These are phyloP conservation scores for Myotis vivesi DNA, from an alignment of 2,797 vertebrate genomes.

Conservation along the genomic window DNA sequence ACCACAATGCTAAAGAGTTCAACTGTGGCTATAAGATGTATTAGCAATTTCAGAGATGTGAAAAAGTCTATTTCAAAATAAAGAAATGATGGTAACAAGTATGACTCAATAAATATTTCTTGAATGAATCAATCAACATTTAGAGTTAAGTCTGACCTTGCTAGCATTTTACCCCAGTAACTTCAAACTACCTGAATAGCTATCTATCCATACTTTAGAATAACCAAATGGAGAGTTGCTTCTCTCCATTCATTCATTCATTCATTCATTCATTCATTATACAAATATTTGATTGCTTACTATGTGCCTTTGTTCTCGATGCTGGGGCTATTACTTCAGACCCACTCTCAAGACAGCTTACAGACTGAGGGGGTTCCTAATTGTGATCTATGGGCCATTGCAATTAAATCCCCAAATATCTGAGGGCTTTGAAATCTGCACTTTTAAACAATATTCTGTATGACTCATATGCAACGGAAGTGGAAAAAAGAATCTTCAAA, in stretches of 20 bases:
- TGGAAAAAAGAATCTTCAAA: background rate
- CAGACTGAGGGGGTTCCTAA: background rate
- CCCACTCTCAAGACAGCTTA: background rate
- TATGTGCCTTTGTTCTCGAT: background rate
- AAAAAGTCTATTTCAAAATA: constrained; percentile 28
- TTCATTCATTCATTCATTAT: background rate
- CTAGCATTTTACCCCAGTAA: background rate
- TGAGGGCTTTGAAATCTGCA: background rate
- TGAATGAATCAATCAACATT: background rate
- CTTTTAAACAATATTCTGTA: background rate
- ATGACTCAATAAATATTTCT: background rate
- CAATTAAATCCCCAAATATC: background rate
- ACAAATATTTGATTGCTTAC: background rate
- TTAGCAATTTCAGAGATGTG: background rate
- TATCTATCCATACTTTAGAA: background rate
- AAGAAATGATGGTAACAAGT: background rate
- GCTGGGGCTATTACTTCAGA: background rate
- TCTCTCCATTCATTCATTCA: background rate
- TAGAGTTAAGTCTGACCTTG: background rate
- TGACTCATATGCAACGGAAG: background rate
- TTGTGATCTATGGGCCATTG: background rate
- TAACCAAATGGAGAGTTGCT: background rate
- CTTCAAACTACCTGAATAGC: background rate
- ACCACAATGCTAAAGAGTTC: background rate
- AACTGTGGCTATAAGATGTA: background rate